phyloP scores from a whole-genome alignment of 2,797 vertebrate genomes.

The Catamblyrhynchus diadema region DNA sequence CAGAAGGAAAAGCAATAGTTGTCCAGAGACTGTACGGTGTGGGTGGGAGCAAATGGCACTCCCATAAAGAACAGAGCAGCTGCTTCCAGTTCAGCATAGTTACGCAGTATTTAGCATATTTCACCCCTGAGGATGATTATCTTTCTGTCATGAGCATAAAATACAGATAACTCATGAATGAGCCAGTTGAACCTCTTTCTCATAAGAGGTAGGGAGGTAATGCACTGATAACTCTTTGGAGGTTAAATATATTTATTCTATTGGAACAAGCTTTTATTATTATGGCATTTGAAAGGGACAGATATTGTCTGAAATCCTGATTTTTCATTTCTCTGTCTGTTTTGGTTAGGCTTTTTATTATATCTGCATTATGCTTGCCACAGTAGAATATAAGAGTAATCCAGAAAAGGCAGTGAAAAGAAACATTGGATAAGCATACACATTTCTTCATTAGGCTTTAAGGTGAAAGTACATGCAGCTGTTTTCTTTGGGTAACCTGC shows the following conservation, averaged over 20 bases:
- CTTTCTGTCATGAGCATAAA: conserved; percentile 50
- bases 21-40: not conserved
- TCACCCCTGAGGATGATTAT: conserved; percentile 49
- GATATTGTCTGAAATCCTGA: conserved; percentile 28
- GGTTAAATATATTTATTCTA: conserved; percentile 45
- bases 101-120: conserved; percentile 41
- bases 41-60: conserved; percentile 41
- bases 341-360: conserved; percentile 50
- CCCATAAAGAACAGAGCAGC: conserved; percentile 17
- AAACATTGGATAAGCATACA: not conserved
- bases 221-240: conserved; percentile 11
- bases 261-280: conserved; percentile 8
- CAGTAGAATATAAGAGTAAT: not conserved
- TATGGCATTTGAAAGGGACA: not conserved
- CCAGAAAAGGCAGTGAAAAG: not conserved
- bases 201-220: conserved; percentile 23
- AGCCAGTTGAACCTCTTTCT: conserved; percentile 43
- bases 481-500: not conserved
- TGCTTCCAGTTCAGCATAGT: conserved; percentile 21
- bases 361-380: conserved; percentile 37
- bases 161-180: conserved; percentile 46
- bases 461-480: not conserved
- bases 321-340: conserved; percentile 13
- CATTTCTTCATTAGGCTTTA: not conserved
- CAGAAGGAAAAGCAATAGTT: conserved; percentile 23